These are phyloP conservation scores for Sardina pilchardus DNA, from an alignment of 2,113 vertebrate genomes.

Conservation along the genomic window DNA sequence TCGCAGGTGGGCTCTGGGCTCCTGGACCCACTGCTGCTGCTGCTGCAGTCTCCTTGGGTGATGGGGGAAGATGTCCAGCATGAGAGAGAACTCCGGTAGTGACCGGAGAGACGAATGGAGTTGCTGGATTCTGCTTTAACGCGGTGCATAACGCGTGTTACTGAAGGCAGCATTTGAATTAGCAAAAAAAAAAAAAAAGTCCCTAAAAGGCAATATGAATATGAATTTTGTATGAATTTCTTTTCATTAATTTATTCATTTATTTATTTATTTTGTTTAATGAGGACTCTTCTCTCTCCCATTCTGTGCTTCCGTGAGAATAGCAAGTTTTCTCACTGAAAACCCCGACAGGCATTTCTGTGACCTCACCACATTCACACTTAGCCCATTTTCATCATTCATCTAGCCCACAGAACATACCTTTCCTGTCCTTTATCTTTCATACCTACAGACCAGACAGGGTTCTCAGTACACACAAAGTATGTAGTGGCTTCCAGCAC, in stretches of 20 bases:
- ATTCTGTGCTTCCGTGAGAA: neutral
- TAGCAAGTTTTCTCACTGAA: neutral
- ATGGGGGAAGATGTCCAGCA: slow-evolving; percentile 48
- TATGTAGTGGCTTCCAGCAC: neutral
- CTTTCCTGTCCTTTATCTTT: neutral
- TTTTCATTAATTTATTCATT: neutral
- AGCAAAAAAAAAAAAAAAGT: too few relatives aligned
- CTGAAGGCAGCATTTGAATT: too few relatives aligned
- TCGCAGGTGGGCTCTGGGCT: slow-evolving; percentile 58
- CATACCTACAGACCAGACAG: neutral
- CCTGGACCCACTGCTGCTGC: slow-evolving; percentile 33
- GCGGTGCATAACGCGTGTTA: too few relatives aligned
- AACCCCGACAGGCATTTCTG: neutral
- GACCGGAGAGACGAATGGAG: neutral
- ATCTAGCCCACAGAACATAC: neutral
- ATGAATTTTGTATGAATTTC: too few relatives aligned
- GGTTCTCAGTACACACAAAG: neutral
- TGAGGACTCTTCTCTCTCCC: neutral
- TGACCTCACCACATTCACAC: neutral
- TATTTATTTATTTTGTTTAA: neutral
- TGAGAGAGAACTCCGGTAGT: neutral
- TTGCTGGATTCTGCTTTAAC: neutral
- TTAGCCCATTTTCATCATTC: neutral
- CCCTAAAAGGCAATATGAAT: too few relatives aligned
- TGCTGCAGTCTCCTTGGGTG: slow-evolving; percentile 54